Percentiles rank a stretch among this genome's conserved stretches.
Conservation (phyloP, 2,113 vertebrate genomes). For the Caloenas nicobarica region DNA sequence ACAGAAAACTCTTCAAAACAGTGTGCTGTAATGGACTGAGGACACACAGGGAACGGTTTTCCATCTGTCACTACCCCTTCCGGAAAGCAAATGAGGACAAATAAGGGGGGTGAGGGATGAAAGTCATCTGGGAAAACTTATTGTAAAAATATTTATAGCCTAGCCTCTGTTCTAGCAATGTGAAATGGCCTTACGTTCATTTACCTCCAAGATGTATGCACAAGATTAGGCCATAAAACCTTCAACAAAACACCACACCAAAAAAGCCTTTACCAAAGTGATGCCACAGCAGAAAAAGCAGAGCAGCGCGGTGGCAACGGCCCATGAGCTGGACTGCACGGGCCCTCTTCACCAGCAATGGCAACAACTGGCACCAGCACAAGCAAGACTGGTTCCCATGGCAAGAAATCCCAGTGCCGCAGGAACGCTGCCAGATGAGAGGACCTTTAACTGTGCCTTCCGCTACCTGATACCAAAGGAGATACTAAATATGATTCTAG, state of each 20-base stretch:
- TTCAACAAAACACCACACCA: neutral
- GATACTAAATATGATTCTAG: neutral
- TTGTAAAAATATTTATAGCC: neutral
- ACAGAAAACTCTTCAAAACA: neutral
- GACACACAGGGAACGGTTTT: neutral
- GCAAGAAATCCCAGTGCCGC: neutral
- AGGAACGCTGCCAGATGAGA: neutral
- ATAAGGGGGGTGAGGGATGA: neutral
- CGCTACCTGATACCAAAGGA: neutral
- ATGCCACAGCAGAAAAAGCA: neutral
- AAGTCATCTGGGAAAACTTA: neutral
- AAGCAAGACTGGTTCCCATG: neutral
- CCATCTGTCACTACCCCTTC: neutral
- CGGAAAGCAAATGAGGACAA: neutral
- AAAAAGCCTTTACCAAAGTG: neutral
- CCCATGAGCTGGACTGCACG: neutral
- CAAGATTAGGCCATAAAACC: neutral
- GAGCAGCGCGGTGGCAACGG: neutral
- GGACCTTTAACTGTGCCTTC: neutral
- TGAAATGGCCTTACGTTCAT: fast-evolving
- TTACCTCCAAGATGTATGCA: neutral
- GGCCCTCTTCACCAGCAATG: neutral
- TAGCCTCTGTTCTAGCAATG: neutral
- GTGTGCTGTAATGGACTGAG: neutral
- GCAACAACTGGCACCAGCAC: neutral